A percentile compares a stretch with the other conserved stretches of the same genome.
Evolutionary conservation across 2,888 invertebrate species (phyloP).

Genomic region (Pimpla rufipes): DNA sequence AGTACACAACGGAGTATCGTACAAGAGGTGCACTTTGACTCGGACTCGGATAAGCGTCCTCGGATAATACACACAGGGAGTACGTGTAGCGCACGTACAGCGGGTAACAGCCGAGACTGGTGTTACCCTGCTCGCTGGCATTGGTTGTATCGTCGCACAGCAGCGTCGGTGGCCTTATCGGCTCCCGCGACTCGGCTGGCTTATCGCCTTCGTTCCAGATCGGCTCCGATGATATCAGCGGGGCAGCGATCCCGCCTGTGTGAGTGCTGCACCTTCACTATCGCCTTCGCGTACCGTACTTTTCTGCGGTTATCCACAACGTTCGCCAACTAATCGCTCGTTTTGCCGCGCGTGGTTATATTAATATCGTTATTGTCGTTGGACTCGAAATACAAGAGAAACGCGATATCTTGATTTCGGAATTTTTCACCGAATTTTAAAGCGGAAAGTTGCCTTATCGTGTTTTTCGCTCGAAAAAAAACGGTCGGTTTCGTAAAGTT

Average conservation of each 20-base stretch:
- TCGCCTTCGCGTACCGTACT: slow-evolving; percentile 37
- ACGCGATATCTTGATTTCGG: background rate
- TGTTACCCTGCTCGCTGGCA: slow-evolving; percentile 61
- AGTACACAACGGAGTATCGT: slow-evolving; percentile 24
- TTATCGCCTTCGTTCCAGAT: slow-evolving; percentile 78
- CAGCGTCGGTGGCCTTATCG: slow-evolving; percentile 73
- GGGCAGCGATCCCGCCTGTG: slow-evolving; percentile 60
- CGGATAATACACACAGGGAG: slow-evolving; percentile 52
- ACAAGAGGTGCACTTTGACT: slow-evolving; percentile 59
- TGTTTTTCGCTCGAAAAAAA: too few species aligned
- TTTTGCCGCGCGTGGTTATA: slow-evolving; percentile 6
- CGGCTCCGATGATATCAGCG: slow-evolving; percentile 73
- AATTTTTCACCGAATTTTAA: too few species aligned
- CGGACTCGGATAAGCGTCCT: slow-evolving; percentile 54
- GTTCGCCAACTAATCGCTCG: slow-evolving; percentile 13
- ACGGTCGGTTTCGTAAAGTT: too few species aligned
- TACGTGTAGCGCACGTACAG: slow-evolving; percentile 15
- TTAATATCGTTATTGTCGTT: slow-evolving; percentile 10
- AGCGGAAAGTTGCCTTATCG: too few species aligned
- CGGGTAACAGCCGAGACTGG: slow-evolving; percentile 31
- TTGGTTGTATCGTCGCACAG: slow-evolving; percentile 75
- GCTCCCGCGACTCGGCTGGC: slow-evolving; percentile 76
- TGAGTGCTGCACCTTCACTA: slow-evolving; percentile 54
- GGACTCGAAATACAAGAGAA: background rate
- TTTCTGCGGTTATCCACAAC: slow-evolving; percentile 5